Base-by-base conservation (phyloP, 2,888 invertebrate genomes). In the Pinctada fucata region DNA sequence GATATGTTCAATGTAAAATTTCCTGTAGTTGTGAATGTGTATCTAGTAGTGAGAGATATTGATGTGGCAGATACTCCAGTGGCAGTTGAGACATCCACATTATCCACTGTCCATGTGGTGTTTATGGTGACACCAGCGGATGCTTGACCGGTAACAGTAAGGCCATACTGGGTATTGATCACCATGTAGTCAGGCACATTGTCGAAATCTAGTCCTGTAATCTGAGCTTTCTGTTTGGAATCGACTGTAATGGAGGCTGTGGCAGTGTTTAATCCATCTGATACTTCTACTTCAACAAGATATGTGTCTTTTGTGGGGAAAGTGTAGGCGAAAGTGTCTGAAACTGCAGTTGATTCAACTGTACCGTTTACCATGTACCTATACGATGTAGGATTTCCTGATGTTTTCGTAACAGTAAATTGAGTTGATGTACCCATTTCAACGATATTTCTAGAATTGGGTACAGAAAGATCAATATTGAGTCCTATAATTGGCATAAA, bases 11-110 rank as follows among this genome's bases (percentile, higher is more conserved):
- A 80, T 3, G 67, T 80, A 45, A 81, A 82, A 10, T 78, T 80
- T 8, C 82, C 85, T 8, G 81, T 68, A n/a, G 72, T 77, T 10
- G 75, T 68, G 69, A 86, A 87, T 4, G 75, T 75, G 66, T 80
- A 84, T 2, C 78, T 45, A 52, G 79, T 72, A 47, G 63, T 58
- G 8, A 68, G 79, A n/a, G 72, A 50, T 4, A 82, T 58, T 6
- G 72, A 71, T 66, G 84, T 81, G 10, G 75, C 71, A 13, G 81
- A 49, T 4, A 67, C 72, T 6, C 48, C 4, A 8, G 78, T 67
- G n/a, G 51, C 2, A 63, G 83, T 81, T 10, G 69, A 6, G 2
- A 74, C 8, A 2, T 47, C 31, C 13, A 68, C 72, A 73, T 77
- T 81, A 16, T 78, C 72, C 10, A 79, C 74, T 10, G 82, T 78